phyloP scores from a whole-genome alignment of 2,797 vertebrate species.

The Parauchenoglanis punctatus region DNA sequence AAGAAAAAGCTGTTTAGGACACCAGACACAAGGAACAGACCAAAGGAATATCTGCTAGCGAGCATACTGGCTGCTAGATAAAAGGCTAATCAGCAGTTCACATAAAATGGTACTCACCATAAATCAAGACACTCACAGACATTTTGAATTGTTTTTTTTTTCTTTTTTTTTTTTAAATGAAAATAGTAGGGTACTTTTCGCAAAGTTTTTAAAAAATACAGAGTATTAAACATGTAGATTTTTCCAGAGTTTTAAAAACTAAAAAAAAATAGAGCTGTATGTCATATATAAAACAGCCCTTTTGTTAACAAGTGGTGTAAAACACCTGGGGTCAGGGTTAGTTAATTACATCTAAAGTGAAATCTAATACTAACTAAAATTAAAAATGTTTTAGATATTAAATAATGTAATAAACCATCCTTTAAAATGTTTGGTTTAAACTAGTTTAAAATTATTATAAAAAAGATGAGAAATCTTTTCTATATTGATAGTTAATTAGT shows the following conservation, averaged over 20 bases:
- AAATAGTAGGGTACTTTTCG: background rate
- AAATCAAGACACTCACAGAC: background rate
- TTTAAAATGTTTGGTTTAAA: background rate
- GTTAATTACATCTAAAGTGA: background rate
- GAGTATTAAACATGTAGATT: background rate
- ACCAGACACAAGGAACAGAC: no score
- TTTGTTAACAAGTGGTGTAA: background rate
- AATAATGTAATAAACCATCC: background rate
- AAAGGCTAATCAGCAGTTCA: slow-evolving; percentile 8
- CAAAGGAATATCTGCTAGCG: background rate
- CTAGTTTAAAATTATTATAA: background rate
- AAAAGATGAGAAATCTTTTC: background rate
- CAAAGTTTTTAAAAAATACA: background rate
- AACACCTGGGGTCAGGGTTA: background rate
- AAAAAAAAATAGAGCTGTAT: background rate
- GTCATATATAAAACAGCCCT: background rate
- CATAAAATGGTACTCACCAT: no score
- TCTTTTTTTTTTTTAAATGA: background rate
- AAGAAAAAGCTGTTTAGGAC: background rate
- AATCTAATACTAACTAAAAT: background rate
- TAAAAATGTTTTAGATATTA: background rate
- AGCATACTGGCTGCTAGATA: background rate
- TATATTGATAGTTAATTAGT: background rate
- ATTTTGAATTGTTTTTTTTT: no score
- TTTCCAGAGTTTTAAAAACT: background rate